phyloP scores from a whole-genome alignment of 2,113 vertebrate genomes.

The Tor tambroides region DNA sequence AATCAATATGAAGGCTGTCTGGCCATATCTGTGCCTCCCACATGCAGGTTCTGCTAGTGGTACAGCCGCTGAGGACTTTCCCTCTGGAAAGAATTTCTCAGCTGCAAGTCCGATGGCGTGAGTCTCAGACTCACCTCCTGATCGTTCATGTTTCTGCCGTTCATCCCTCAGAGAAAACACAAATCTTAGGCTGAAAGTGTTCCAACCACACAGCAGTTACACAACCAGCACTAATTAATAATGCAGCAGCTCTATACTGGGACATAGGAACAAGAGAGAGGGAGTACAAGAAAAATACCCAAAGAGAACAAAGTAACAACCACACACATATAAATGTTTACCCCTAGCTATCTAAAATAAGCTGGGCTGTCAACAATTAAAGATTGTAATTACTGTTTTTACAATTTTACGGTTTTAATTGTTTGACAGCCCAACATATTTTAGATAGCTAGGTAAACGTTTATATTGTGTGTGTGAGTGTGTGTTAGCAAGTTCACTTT shows the following conservation, averaged over 20 bases:
- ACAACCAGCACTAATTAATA: conserved; percentile 61
- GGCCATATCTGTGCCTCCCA: conserved; percentile 24
- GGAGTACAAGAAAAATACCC: background rate
- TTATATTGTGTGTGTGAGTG: no score
- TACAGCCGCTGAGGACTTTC: conserved; percentile 22
- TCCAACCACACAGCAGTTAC: conserved; percentile 43
- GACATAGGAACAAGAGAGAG: background rate
- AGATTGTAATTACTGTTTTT: background rate
- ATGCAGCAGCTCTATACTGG: conserved; percentile 54
- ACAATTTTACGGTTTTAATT: background rate
- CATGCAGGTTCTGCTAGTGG: background rate
- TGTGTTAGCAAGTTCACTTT: no score
- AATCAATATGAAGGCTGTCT: conserved; percentile 7
- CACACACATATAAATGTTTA: background rate
- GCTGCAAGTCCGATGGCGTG: background rate
- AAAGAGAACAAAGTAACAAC: background rate
- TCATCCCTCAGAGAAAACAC: conserved; percentile 19
- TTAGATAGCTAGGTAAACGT: background rate
- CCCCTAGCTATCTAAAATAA: no score
- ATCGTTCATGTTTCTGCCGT: conserved; percentile 21
- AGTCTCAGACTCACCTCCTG: conserved; percentile 9
- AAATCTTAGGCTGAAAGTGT: conserved; percentile 12
- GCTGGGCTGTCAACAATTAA: background rate
- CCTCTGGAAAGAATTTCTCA: background rate
- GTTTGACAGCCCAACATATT: background rate